Conservation (phyloP, 2,797 vertebrate genomes). For the Cuniculus paca region DNA sequence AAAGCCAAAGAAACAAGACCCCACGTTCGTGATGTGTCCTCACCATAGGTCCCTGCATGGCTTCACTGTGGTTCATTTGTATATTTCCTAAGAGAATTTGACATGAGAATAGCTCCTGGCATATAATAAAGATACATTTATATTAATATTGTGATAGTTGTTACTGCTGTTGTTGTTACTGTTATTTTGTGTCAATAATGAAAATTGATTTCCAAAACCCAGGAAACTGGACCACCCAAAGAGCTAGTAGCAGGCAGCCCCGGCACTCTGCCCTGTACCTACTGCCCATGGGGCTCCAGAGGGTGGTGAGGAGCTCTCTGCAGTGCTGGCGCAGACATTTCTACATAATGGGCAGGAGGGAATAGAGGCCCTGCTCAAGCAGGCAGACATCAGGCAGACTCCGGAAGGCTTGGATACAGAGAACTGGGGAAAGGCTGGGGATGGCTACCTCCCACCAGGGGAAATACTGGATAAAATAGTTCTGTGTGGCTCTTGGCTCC, state of each 20-base stretch:
- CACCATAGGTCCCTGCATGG: rapidly evolving
- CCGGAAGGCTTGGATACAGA: background rate
- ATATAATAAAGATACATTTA: background rate
- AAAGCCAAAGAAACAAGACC: background rate
- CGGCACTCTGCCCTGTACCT: background rate
- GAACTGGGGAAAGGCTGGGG: background rate
- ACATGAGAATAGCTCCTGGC: background rate
- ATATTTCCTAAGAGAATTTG: background rate
- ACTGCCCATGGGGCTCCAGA: background rate
- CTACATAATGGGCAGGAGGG: background rate
- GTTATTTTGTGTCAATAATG: background rate
- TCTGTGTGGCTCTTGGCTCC: rapidly evolving
- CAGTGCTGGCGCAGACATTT: background rate
- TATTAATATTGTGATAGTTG: background rate
- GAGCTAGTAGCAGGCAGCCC: background rate
- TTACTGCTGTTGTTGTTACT: background rate
- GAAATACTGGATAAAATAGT: background rate
- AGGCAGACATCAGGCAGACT: background rate
- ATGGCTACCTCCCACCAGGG: background rate
- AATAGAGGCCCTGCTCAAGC: background rate
- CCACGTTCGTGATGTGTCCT: background rate
- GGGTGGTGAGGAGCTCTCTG: background rate
- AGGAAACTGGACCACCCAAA: background rate
- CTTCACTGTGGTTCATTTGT: background rate
- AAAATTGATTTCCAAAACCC: background rate